A percentile compares a stretch with the other conserved stretches of the same genome.
phyloP scores from a whole-genome alignment of 2,113 vertebrate genomes.

The Thermophis baileyi region DNA sequence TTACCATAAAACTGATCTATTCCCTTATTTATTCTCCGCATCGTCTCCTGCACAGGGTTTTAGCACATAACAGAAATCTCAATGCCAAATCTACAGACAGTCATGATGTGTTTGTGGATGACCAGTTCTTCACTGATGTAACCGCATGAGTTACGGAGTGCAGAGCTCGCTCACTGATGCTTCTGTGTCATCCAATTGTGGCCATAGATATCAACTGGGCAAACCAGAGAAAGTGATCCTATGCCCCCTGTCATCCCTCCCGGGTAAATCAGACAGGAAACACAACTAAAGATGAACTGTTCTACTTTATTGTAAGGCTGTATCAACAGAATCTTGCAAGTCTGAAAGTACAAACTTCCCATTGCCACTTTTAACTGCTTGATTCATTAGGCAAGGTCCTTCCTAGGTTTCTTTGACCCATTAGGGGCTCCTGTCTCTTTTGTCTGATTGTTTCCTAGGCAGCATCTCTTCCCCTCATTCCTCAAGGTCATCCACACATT shows the following conservation, averaged over 20 bases:
- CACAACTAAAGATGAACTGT: background rate
- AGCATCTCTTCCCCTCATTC: background rate
- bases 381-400: too few species aligned
- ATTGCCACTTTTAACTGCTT: background rate
- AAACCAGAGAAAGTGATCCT: background rate
- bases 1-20: background rate
- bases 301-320: background rate
- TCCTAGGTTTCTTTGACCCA: background rate
- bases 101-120: background rate
- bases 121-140: background rate
- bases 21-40: background rate
- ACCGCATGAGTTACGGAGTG: background rate
- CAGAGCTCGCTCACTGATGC: background rate
- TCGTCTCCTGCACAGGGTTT: background rate
- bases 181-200: background rate
- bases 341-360: background rate
- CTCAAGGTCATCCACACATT: background rate
- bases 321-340: background rate
- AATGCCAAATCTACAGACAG: background rate
- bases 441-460: background rate
- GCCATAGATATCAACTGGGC: background rate
- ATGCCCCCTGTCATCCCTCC: background rate
- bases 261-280: background rate
- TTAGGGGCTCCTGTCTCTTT: background rate
- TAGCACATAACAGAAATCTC: background rate